Evolutionary conservation across 2,797 vertebrate species (phyloP).

Genomic region (Falco cherrug): DNA sequence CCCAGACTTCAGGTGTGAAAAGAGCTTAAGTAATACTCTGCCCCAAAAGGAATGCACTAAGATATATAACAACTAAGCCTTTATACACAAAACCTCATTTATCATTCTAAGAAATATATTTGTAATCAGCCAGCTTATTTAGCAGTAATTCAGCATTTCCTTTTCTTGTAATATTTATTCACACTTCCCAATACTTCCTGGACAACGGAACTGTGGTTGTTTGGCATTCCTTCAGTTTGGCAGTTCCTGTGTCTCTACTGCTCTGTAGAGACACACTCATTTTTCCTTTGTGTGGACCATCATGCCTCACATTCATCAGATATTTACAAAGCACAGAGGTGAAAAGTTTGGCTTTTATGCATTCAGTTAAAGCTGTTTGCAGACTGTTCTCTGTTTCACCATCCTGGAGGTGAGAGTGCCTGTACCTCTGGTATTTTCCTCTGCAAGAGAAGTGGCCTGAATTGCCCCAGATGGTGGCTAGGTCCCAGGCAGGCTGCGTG

Average conservation of each 20-base stretch:
- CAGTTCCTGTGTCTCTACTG: background rate
- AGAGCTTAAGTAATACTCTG: background rate
- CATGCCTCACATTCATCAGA: background rate
- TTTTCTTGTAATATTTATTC: slow-evolving; percentile 1
- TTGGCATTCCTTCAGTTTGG: background rate
- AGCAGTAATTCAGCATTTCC: background rate
- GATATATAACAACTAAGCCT: background rate
- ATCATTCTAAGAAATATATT: background rate
- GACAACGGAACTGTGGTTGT: background rate
- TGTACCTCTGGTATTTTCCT: background rate
- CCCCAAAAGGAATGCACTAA: background rate
- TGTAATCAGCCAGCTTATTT: background rate
- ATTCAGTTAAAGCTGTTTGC: background rate
- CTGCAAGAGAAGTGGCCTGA: background rate
- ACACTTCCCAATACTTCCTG: background rate
- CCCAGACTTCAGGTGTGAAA: background rate
- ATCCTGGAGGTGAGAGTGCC: background rate
- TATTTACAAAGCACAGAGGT: slow-evolving; percentile 1
- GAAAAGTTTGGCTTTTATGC: background rate
- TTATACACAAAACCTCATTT: background rate
- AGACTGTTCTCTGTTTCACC: background rate
- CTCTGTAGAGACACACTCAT: background rate
- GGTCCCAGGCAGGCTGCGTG: background rate
- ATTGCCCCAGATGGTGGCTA: background rate
- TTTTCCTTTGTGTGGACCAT: background rate